Conservation (phyloP, 35 echinoderm and acorn worm genomes). For the Heliocidaris tuberculata region DNA sequence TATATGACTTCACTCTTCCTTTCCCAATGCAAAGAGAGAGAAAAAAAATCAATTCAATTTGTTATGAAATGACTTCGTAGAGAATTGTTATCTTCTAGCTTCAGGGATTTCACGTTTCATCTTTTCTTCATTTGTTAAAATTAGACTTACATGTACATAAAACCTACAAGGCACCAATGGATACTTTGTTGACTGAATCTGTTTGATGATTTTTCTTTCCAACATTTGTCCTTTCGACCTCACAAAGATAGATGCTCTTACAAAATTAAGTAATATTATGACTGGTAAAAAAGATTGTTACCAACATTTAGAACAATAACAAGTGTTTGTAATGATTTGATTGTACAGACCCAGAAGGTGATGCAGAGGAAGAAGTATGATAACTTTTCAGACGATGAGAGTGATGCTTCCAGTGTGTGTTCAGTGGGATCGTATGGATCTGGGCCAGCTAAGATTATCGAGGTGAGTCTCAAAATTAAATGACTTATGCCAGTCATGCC, state of each 20-base stretch:
- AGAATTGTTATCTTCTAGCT: too few species aligned
- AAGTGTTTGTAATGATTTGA: background rate
- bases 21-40: too few species aligned
- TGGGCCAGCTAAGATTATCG: constrained; percentile 57
- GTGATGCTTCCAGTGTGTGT: constrained; percentile 87
- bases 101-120: too few species aligned
- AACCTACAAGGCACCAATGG: too few species aligned
- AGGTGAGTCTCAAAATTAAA: constrained; percentile 39
- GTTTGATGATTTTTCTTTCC: too few species aligned
- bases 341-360: constrained; percentile 38
- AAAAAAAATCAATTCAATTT: too few species aligned
- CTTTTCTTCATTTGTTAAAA: too few species aligned
- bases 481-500: background rate
- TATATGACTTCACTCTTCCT: background rate
- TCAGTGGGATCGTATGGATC: constrained; percentile 92
- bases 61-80: too few species aligned
- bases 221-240: background rate
- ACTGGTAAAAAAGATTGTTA: background rate
- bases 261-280: background rate
- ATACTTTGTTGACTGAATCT: background rate
- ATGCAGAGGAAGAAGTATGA: constrained; percentile 59
- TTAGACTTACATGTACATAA: too few species aligned
- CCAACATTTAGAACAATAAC: background rate
- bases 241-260: background rate
- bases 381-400: constrained; percentile 88